Conservation (phyloP, 1,140 invertebrate species). For the Lasioglossum baleicum region DNA sequence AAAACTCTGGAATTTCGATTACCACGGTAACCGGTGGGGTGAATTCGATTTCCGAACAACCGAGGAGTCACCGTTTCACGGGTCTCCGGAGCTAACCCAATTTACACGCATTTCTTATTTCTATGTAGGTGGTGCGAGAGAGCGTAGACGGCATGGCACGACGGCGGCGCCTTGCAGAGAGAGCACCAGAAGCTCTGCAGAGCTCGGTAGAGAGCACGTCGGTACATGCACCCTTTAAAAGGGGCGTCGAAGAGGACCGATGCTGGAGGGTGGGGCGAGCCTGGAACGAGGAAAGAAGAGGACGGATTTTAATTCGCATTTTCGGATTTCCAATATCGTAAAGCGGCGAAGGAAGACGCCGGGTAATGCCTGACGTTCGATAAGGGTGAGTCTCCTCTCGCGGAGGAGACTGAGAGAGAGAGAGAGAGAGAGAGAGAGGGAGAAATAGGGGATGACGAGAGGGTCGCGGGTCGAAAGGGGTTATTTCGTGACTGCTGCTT, state of each 20-base stretch:
- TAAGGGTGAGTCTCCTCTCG: constrained; percentile 55
- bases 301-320: constrained; percentile 71
- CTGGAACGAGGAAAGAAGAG: constrained; percentile 22
- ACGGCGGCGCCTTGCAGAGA: background rate
- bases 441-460: constrained; percentile 28
- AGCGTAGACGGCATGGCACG: constrained; percentile 12
- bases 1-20: constrained; percentile 35
- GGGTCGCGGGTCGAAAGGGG: constrained; percentile 65
- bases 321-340: constrained; percentile 74
- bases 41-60: constrained; percentile 42
- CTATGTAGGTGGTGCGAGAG: constrained; percentile 7
- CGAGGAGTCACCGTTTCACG: constrained; percentile 28
- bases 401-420: constrained; percentile 1
- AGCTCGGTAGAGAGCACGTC: constrained; percentile 1
- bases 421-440: constrained; percentile 37
- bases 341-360: constrained; percentile 62
- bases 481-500: constrained; percentile 72
- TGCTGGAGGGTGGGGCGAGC: background rate
- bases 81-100: constrained; percentile 25
- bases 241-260: constrained; percentile 11
- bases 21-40: constrained; percentile 1
- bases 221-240: constrained; percentile 23
- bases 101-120: constrained; percentile 53
- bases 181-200: constrained; percentile 4
- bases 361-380: constrained; percentile 65